phyloP scores from a whole-genome alignment of 2,888 invertebrate genomes.

The Ichneumon xanthorius region DNA sequence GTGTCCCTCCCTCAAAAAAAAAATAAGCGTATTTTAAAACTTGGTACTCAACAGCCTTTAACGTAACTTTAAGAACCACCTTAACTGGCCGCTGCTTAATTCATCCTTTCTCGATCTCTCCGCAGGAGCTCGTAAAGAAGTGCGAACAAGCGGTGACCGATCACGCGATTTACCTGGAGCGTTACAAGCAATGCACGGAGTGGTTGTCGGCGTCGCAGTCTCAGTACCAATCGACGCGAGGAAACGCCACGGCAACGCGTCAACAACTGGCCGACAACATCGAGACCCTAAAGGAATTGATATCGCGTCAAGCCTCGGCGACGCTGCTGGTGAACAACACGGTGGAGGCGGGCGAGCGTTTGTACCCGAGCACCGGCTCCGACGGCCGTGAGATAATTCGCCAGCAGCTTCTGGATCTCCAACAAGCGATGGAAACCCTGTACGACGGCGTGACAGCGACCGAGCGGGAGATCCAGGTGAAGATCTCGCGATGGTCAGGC shows the following conservation, averaged over 20 bases:
- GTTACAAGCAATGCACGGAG: constrained; percentile 93
- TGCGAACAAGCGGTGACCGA: constrained; percentile 95
- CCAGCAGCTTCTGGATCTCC: constrained; percentile 93
- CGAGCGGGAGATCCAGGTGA: constrained; percentile 93
- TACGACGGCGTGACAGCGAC: constrained; percentile 92
- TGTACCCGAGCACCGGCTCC: constrained; percentile 93
- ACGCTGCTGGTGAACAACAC: constrained; percentile 92
- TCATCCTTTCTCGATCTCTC: constrained; percentile 16
- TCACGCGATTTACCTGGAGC: constrained; percentile 92
- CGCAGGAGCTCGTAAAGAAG: constrained; percentile 93
- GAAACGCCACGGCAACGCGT: constrained; percentile 87
- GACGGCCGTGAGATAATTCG: constrained; percentile 95
- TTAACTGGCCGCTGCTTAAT: too few relatives aligned
- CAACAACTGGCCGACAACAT: constrained; percentile 90
- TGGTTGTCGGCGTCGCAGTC: constrained; percentile 92
- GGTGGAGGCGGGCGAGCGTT: constrained; percentile 94
- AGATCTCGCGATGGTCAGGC: constrained; percentile 94
- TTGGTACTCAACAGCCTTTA: too few relatives aligned
- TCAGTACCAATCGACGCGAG: constrained; percentile 89
- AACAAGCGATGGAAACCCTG: constrained; percentile 92
- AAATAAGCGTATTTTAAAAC: too few relatives aligned
- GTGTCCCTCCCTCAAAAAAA: too few relatives aligned
- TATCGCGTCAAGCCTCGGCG: constrained; percentile 91
- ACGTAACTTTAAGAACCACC: too few relatives aligned
- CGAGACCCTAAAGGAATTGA: constrained; percentile 90